These are phyloP conservation scores for Enteromius mattozi DNA, from an alignment of 2,797 vertebrate genomes.

Conservation along the genomic window DNA sequence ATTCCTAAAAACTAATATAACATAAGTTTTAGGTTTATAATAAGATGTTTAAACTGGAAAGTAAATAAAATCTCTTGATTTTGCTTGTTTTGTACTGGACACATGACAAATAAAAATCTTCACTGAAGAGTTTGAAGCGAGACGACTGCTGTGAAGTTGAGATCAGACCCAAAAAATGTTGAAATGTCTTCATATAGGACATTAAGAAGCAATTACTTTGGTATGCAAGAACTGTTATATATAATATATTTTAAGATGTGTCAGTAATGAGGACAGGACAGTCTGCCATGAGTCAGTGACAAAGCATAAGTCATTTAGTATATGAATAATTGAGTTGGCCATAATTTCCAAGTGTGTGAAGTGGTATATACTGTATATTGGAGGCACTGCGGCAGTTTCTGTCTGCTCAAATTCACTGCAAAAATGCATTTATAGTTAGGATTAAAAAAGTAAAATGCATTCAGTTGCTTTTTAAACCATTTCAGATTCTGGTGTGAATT, in stretches of 20 bases:
- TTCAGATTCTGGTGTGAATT: background rate
- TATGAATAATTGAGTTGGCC: slow-evolving; percentile 47
- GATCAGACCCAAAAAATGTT: background rate
- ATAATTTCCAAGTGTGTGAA: slow-evolving; percentile 30
- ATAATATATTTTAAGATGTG: slow-evolving; percentile 4
- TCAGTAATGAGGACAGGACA: slow-evolving; percentile 7
- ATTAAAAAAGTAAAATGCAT: background rate
- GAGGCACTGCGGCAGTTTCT: background rate
- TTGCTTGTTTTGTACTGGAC: background rate
- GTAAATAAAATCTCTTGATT: background rate
- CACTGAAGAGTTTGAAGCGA: background rate
- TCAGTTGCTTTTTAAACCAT: background rate
- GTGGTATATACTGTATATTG: background rate
- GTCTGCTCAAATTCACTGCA: background rate
- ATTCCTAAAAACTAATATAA: background rate
- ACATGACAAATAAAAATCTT: background rate
- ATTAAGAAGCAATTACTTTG: background rate
- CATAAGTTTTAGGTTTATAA: background rate
- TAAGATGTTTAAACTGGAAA: background rate
- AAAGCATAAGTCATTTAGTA: slow-evolving; percentile 22
- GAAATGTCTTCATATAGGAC: slow-evolving; percentile 3
- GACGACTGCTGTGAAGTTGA: background rate
- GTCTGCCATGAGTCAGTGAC: slow-evolving; percentile 16
- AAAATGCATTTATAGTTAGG: background rate
- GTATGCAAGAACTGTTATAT: slow-evolving; percentile 22